These are phyloP conservation scores for Drosophila maculinotata DNA, from an alignment of 2,888 invertebrate species.

Conservation along the genomic window DNA sequence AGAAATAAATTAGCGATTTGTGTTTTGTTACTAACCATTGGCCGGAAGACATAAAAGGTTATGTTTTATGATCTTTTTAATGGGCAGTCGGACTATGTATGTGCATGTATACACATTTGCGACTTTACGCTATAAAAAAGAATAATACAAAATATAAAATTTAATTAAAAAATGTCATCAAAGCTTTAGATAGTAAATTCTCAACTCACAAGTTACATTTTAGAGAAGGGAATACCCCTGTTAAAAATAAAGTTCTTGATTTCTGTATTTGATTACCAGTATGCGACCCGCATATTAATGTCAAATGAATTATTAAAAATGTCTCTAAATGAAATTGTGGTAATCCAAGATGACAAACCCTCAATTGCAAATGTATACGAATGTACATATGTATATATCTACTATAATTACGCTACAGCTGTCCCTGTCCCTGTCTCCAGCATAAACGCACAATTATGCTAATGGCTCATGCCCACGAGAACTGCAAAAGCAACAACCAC, in stretches of 20 bases:
- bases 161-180: too few species aligned
- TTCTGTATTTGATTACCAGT: conserved; percentile 4
- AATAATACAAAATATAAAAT: too few species aligned
- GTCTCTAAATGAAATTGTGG: conserved; percentile 29
- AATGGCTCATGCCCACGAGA: conserved; percentile 55
- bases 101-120: too few species aligned
- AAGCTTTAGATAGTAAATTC: too few species aligned
- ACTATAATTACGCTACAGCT: conserved; percentile 26
- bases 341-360: conserved; percentile 36
- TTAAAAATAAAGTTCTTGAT: too few species aligned
- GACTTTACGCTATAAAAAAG: too few species aligned
- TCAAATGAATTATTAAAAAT: conserved; percentile 20
- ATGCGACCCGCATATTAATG: conserved; percentile 30
- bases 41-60: too few species aligned
- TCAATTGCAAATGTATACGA: neutral
- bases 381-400: neutral
- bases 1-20: conserved; percentile 46
- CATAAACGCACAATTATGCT: conserved; percentile 64
- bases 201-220: too few species aligned
- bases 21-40: too few species aligned
- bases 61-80: too few species aligned
- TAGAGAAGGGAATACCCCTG: too few species aligned
- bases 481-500: conserved; percentile 34
- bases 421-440: conserved; percentile 27
- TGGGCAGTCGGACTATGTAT: too few species aligned